Conservation (phyloP, 2,888 invertebrate genomes). For the Metopia argyrocephala region DNA sequence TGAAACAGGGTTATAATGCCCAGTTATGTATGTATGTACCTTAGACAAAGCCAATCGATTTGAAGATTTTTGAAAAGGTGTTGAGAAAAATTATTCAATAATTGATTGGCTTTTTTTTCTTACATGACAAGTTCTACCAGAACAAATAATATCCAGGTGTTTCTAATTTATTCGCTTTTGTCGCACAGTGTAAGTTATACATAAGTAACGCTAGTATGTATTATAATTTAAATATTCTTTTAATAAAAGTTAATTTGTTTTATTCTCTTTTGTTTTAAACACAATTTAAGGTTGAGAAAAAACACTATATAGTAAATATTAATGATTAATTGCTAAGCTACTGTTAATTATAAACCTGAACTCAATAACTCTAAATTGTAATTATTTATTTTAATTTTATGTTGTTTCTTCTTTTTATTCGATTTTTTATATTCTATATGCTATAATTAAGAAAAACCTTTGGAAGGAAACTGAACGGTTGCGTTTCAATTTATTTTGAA, state of each 20-base stretch:
- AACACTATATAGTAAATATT: neutral
- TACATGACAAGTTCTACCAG: no score
- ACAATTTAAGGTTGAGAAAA: slow-evolving; percentile 27
- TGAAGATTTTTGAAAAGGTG: no score
- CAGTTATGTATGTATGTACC: no score
- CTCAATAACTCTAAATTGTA: slow-evolving; percentile 40
- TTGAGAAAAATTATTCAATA: no score
- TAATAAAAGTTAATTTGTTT: neutral
- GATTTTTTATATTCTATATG: no score
- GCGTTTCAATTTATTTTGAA: slow-evolving; percentile 39
- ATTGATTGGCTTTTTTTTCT: neutral
- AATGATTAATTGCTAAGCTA: slow-evolving; percentile 38
- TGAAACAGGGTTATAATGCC: no score
- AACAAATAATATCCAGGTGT: no score
- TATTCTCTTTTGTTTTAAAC: slow-evolving; percentile 26
- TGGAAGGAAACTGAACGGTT: slow-evolving; percentile 65
- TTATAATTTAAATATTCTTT: slow-evolving; percentile 3
- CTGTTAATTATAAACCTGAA: slow-evolving; percentile 28
- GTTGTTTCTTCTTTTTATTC: slow-evolving; percentile 16
- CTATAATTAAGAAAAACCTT: no score
- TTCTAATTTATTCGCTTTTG: no score
- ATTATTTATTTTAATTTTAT: slow-evolving; percentile 13
- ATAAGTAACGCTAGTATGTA: no score
- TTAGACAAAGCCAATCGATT: no score
- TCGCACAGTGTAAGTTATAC: no score